Base-by-base conservation (phyloP, 1,140 invertebrate genomes). In the Lutraria rhynchaena region DNA sequence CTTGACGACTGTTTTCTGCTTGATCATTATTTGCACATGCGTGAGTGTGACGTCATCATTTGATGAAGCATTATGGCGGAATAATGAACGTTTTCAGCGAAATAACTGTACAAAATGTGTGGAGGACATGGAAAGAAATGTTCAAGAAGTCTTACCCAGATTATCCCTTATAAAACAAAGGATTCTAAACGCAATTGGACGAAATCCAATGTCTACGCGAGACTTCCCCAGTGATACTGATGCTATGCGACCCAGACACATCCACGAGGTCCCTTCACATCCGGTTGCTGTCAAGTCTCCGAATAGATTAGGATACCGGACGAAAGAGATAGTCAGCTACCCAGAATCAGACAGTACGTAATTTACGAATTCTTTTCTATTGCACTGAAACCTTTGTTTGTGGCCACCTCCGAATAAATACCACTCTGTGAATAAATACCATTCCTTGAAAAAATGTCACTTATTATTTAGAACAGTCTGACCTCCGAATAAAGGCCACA, bases 101-200 rank as follows among this genome's bases (percentile, higher is more conserved):
- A 4, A 27, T 1, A 69, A 69, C 19, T 69, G 65, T 15, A 51
- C 65, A 29, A 53, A 44, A n/a, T 69, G 65, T 51, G 31, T 33
- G 22, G 65, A 49, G 19, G n/a, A 22, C 27, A 15, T 69, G 5
- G n/a, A 22, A 13, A 69, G 37, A 44, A 69, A 69, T 27, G 49
- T 69, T 0, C 44, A 51, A 31, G 65, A 69, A 44, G 65, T 69
- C 1, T 41, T 69, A n/a, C 65, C 65, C 5, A 1, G 65, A n/a
- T 22, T 69, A 27, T 33, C 44, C 49, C 22, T 49, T 19, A 69
- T 69, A 5, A 69, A 69, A 69, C 41, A 69, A 31, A 37, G 44
- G 27, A 69, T 69, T 29, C 44, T 69, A 1, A 69, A 69, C 27
- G 65, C 44, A 19, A 69, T 69, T 49, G 65, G 65, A 27, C 41